phyloP scores from a whole-genome alignment of 37 sponge, comb jelly and placozoan genomes.

The Hormiphora californensis region DNA sequence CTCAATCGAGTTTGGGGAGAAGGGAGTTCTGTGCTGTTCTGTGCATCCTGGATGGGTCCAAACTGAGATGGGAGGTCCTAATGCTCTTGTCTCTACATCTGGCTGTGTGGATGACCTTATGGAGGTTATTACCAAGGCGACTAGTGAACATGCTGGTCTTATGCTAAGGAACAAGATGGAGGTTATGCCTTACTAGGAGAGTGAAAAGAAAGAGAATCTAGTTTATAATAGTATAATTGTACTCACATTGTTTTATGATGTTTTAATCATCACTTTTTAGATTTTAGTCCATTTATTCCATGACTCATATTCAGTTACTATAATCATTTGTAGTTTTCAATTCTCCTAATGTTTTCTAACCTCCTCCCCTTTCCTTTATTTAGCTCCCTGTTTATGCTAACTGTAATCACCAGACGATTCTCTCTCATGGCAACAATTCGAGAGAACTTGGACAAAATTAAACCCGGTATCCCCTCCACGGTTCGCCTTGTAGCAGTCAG shows the following conservation, averaged over 20 bases:
- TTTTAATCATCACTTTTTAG: too few relatives aligned
- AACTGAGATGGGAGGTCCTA: conserved; percentile 38
- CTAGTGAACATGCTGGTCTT: conserved; percentile 17
- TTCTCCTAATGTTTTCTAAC: too few relatives aligned
- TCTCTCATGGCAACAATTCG: conserved; percentile 34
- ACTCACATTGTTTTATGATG: too few relatives aligned
- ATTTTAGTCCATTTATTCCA: too few relatives aligned
- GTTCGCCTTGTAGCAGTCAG: conserved; percentile 32
- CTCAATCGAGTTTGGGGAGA: background rate
- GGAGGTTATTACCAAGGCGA: background rate
- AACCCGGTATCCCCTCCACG: background rate
- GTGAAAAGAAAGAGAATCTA: too few relatives aligned
- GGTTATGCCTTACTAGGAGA: conserved; percentile 34
- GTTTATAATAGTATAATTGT: too few relatives aligned
- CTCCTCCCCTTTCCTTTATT: too few relatives aligned
- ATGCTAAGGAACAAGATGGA: conserved; percentile 54
- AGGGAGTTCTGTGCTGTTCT: conserved; percentile 22
- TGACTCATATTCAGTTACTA: too few relatives aligned
- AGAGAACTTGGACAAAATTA: background rate
- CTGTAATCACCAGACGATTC: background rate
- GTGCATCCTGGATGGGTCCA: conserved; percentile 53
- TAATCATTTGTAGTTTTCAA: too few relatives aligned
- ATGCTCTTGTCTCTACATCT: conserved; percentile 33
- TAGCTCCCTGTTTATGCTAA: too few relatives aligned
- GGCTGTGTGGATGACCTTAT: conserved; percentile 39